Conservation (phyloP, 2,113 vertebrate species). For the Trichomycterus rosablanca region DNA sequence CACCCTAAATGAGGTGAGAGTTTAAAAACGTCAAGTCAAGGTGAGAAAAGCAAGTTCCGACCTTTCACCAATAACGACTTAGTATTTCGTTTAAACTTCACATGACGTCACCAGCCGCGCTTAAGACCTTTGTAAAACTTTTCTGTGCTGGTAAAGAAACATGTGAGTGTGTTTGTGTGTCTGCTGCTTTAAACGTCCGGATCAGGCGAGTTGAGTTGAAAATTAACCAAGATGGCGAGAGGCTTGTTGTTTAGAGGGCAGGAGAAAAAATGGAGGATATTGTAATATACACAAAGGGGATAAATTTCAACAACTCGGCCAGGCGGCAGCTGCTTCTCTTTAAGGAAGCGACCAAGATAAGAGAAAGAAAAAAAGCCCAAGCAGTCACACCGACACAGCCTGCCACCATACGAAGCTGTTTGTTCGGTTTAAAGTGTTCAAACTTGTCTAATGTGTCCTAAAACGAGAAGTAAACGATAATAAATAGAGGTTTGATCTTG, state of each 20-base stretch:
- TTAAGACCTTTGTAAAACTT: constrained; percentile 70
- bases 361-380: constrained; percentile 41
- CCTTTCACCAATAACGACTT: neutral
- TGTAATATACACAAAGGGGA: constrained; percentile 99
- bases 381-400: constrained; percentile 39
- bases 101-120: constrained; percentile 67
- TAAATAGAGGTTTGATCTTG: constrained; percentile 49
- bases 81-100: constrained; percentile 66
- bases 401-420: constrained; percentile 22
- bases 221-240: constrained; percentile 98
- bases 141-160: constrained; percentile 55
- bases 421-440: constrained; percentile 29
- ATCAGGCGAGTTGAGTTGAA: constrained; percentile 75
- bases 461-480: constrained; percentile 33
- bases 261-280: constrained; percentile 97
- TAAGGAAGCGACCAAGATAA: constrained; percentile 76
- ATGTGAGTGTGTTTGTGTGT: constrained; percentile 62
- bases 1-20: no score
- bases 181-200: constrained; percentile 53
- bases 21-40: no score
- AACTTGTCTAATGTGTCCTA: constrained; percentile 14
- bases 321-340: constrained; percentile 76
- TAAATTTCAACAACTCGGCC: constrained; percentile 87
- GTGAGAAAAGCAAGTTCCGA: no score
- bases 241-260: constrained; percentile 98